These are phyloP conservation scores for Steinernema hermaphroditum DNA, from an alignment of 2,888 invertebrate species.

Conservation along the genomic window DNA sequence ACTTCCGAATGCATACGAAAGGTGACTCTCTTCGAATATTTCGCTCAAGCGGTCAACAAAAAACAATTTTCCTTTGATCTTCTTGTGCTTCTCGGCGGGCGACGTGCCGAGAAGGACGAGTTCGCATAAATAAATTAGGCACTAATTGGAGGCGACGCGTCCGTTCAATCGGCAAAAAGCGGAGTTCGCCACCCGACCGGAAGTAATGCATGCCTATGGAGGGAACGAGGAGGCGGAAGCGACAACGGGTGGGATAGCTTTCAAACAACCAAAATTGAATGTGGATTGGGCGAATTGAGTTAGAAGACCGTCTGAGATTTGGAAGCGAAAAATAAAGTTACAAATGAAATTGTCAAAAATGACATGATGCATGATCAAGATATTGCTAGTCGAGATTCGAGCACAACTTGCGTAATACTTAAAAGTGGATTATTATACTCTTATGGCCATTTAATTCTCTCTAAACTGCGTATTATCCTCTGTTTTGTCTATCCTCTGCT, in stretches of 20 bases:
- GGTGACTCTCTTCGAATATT: background rate
- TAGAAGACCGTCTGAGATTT: too few relatives aligned
- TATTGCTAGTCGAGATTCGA: too few relatives aligned
- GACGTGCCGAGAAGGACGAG: background rate
- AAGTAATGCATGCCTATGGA: background rate
- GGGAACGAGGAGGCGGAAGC: background rate
- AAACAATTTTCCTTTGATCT: background rate
- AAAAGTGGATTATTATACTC: too few relatives aligned
- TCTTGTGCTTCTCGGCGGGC: background rate
- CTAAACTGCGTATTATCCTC: too few relatives aligned
- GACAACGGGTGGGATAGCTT: background rate
- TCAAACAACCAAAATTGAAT: too few relatives aligned
- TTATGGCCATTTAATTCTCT: too few relatives aligned
- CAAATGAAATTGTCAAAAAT: too few relatives aligned
- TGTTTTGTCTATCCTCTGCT: too few relatives aligned
- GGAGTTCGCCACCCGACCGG: background rate
- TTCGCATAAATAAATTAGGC: conserved; percentile 1
- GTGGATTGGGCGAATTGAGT: too few relatives aligned
- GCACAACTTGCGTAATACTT: too few relatives aligned
- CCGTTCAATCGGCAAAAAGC: conserved; percentile 4
- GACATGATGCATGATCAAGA: too few relatives aligned
- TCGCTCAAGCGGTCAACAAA: background rate
- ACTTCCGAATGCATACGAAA: background rate
- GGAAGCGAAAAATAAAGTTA: too few relatives aligned
- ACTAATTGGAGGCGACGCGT: conserved; percentile 8